Percentiles rank a stretch among this genome's conserved stretches.
Conservation (phyloP, 2,888 invertebrate genomes). For the Cryptocheilus praepositus region DNA sequence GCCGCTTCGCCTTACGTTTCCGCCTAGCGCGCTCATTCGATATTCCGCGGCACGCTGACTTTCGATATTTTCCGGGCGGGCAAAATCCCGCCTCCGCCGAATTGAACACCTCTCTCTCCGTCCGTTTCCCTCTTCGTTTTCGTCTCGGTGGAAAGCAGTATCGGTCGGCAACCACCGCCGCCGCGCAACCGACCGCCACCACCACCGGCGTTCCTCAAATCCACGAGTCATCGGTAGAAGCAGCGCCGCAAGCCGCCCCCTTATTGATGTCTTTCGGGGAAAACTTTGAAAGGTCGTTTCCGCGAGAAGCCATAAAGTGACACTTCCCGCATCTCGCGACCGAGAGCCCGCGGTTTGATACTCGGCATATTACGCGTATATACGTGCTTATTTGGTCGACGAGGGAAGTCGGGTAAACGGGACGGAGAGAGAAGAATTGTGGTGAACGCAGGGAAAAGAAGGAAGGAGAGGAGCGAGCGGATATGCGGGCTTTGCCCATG, state of each 20-base stretch:
- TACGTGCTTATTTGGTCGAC: not conserved
- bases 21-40: conserved; percentile 59
- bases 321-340: conserved; percentile 49
- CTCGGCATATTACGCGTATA: conserved; percentile 50
- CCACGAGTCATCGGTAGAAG: conserved; percentile 1
- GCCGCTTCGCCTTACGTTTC: conserved; percentile 62
- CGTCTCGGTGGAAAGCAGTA: conserved; percentile 2
- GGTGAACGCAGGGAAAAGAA: not conserved
- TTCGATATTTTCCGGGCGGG: conserved; percentile 61
- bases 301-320: conserved; percentile 58
- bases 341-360: conserved; percentile 61
- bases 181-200: not conserved
- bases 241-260: conserved; percentile 18
- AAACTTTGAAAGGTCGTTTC: conserved; percentile 50
- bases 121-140: conserved; percentile 11
- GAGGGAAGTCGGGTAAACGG: conserved; percentile 6
- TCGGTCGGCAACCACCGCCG: not conserved
- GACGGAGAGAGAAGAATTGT: conserved; percentile 15
- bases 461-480: conserved; percentile 35
- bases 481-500: conserved; percentile 62
- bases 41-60: conserved; percentile 67
- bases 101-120: not conserved
- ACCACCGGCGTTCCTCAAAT: not conserved
- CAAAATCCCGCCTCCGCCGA: conserved; percentile 31
- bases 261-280: conserved; percentile 57